phyloP scores from a whole-genome alignment of 2,797 vertebrate genomes.

The Poeciliopsis paucimaculata region DNA sequence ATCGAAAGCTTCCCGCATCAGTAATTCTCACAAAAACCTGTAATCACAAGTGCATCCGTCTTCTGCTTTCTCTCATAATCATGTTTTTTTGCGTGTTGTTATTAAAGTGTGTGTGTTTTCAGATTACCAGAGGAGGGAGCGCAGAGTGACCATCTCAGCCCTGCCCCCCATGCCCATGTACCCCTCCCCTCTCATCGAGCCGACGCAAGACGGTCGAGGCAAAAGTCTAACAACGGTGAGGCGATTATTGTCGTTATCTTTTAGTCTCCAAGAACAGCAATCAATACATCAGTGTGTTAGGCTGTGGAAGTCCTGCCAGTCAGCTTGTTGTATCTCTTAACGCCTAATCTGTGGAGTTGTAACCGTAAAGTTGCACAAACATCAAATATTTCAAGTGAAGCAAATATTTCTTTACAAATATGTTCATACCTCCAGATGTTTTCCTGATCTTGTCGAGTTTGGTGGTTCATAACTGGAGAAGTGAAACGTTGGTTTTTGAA shows the following conservation, averaged over 20 bases:
- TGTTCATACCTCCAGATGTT: not conserved
- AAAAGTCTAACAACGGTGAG: constrained; percentile 85
- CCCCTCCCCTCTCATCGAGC: constrained; percentile 78
- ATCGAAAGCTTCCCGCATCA: not conserved
- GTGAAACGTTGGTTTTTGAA: not conserved
- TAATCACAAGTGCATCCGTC: not conserved
- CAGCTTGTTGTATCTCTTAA: not conserved
- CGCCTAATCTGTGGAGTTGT: not conserved
- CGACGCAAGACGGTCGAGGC: constrained; percentile 77
- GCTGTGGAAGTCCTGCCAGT: not conserved
- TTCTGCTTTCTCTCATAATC: not conserved
- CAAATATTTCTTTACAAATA: not conserved
- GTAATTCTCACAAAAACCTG: not conserved
- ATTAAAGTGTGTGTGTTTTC: not conserved
- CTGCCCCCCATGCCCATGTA: constrained; percentile 86
- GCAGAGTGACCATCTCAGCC: constrained; percentile 81
- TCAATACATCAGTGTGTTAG: not conserved
- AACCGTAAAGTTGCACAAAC: not conserved
- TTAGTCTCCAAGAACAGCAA: not conserved
- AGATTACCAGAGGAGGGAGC: constrained; percentile 78
- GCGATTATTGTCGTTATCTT: not conserved
- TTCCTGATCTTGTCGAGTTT: not conserved
- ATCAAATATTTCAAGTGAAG: not conserved
- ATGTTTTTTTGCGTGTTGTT: not conserved
- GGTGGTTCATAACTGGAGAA: not conserved